Base-by-base conservation (phyloP, 2,113 vertebrate genomes). In the Psephotus haematonotus region DNA sequence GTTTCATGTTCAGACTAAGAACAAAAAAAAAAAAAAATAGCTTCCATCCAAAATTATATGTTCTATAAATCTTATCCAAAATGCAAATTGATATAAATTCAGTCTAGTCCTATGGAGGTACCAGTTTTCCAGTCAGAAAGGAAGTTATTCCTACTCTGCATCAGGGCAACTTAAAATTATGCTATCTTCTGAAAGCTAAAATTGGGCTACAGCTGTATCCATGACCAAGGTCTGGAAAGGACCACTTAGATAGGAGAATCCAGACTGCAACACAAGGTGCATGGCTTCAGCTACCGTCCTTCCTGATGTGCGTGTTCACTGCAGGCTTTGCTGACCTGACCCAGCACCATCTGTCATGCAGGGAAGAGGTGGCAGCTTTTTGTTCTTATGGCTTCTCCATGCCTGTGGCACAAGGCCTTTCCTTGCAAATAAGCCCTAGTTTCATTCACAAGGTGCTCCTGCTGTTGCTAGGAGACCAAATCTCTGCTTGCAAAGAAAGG, bases 401-500 rank as follows among this genome's bases (percentile, higher is more conserved):
- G 91, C 41, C 55, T n/a, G 4, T 71, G 91, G 88, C 92, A 69
- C 6, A 1, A 19, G 87, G 79, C 83, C 88, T 63, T 77, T 89
- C 80, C 14, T 53, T 27, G 25, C 19, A 31, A 25, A n/a, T 44
- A 13, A 28, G 55, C 39, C 28, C 22, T 6, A 6, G 25, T 57
- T 86, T 78, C 82, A 43, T 53, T 86, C 83, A 28, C 77, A 76
- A 93, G 90, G 71, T n/a, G 82, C 29, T 81, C 28, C 1, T 94
- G 91, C 90, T 77, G 96, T 97, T 86, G 37, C 96, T 83, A 68
- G 95, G 95, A 96, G 74, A 96, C 95, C 14, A 43, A 67, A 79
- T 82, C 76, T 83, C 82, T 67, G 71, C 94, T 83, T 49, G 13
- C 47, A 49, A 37, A 72, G 86, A 77, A 93, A 78, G 91, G 65